phyloP scores from a whole-genome alignment of 2,113 vertebrate species.

The Rhea americana region DNA sequence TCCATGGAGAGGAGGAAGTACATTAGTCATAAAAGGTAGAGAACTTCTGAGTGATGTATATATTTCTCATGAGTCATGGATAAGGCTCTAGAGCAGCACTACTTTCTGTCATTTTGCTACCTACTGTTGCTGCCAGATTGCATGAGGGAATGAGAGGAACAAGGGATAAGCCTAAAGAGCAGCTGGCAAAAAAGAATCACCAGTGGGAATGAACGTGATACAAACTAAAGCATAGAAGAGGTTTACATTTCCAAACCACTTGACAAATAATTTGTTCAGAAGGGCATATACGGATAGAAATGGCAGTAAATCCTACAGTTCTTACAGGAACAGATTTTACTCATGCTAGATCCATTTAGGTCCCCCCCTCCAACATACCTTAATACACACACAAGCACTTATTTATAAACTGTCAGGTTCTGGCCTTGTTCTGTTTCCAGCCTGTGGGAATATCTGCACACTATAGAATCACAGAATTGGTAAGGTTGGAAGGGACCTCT shows the following conservation, averaged over 20 bases:
- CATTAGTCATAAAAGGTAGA: conserved; percentile 66
- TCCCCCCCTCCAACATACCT: no score
- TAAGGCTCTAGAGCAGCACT: not conserved
- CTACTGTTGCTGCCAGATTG: not conserved
- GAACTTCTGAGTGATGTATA: conserved; percentile 55
- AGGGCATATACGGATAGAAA: not conserved
- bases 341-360: not conserved
- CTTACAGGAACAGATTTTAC: not conserved
- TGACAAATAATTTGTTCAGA: not conserved
- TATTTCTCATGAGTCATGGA: conserved; percentile 40
- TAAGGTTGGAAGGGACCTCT: no score
- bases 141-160: not conserved
- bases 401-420: not conserved
- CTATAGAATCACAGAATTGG: not conserved
- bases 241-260: not conserved
- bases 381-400: not conserved
- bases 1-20: conserved; percentile 26
- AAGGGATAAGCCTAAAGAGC: not conserved
- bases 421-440: not conserved
- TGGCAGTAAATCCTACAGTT: not conserved
- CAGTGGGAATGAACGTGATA: not conserved
- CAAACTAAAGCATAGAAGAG: not conserved
- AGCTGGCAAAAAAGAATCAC: not conserved
- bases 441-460: not conserved
- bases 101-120: conserved; percentile 27